phyloP scores from a whole-genome alignment of 1,140 invertebrate species.

The Harlomillsia oculata region DNA sequence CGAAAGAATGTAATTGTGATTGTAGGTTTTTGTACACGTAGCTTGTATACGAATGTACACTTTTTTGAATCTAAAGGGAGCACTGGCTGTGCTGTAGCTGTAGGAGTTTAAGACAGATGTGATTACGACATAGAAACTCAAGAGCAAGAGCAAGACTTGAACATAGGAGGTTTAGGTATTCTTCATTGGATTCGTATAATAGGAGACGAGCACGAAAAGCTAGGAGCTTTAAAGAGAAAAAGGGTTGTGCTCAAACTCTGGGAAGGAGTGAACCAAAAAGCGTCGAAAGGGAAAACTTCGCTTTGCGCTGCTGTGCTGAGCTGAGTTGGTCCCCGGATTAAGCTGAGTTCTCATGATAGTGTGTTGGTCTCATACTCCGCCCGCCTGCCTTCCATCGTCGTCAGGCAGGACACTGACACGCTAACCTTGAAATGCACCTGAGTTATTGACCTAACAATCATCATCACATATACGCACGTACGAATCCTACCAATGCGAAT shows the following conservation, averaged over 20 bases:
- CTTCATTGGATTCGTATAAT: too few relatives aligned
- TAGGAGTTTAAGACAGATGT: too few relatives aligned
- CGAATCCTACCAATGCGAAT: too few relatives aligned
- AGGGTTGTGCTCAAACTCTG: not conserved
- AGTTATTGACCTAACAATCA: constrained; percentile 31
- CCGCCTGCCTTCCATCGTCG: constrained; percentile 8
- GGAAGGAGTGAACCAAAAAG: not conserved
- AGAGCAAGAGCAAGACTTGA: too few relatives aligned
- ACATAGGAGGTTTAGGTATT: too few relatives aligned
- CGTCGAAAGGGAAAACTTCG: constrained; percentile 18
- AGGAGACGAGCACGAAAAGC: too few relatives aligned
- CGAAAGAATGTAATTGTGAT: not conserved
- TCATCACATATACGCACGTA: too few relatives aligned
- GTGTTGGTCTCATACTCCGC: constrained; percentile 7
- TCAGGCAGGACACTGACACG: constrained; percentile 35
- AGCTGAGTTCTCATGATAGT: not conserved
- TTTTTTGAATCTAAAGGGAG: too few relatives aligned
- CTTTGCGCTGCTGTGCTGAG: not conserved
- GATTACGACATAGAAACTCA: too few relatives aligned
- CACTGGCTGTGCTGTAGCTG: too few relatives aligned
- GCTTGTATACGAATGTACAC: too few relatives aligned
- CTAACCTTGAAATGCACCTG: constrained; percentile 36
- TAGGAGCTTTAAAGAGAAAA: too few relatives aligned
- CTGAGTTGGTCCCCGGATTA: constrained; percentile 1
- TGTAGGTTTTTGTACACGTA: not conserved